Evolutionary conservation across 2,888 invertebrate genomes (phyloP), one percentile per base, ranked within the genome.

Genomic region (Conistra vaccinii): DNA sequence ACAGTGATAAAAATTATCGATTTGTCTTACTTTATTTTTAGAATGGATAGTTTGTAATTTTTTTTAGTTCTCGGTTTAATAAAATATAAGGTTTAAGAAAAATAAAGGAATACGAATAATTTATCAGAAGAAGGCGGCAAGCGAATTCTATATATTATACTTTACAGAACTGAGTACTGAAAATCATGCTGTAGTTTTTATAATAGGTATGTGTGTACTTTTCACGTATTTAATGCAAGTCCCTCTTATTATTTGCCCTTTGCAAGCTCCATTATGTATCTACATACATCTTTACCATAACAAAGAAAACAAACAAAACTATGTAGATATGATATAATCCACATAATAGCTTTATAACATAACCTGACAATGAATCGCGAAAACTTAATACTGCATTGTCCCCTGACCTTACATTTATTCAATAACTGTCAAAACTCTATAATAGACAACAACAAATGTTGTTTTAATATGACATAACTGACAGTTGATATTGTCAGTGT

Each of bases 381-480:
- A 74, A 74, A 48, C 48, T 17, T 4, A 35, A 51, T 32, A 29
- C 12, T 58, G 12, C 3, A 63, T 32, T 75, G 45, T 80, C 60
- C 48, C 14, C 48, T n/a, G 68, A 77, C 77, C 72, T 72, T 60
- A 42, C 55, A 14, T 2, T n/a, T n/a, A 72, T 73, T 60, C 55
- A 65, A 60, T 60, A 76, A 58, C 80, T 80, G 76, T 80, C 80
- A 71, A 68, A 63, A 35, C 12, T 76, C 29, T 74, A 39, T 29
- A 81, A 78, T 81, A 70, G 60, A 67, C 78, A 65, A 77, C 32
- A 55, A 71, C 29, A 71, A 71, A 71, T 75, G 20, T 58, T 69
- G 73, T 63, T 76, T 66, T 78, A 60, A 80, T 76, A 70, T 83
- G 83, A 83, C 83, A 69, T 82, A 80, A 83, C 45, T 80, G 83